phyloP scores from a whole-genome alignment of 2,113 vertebrate genomes.

The Anhinga rufa region DNA sequence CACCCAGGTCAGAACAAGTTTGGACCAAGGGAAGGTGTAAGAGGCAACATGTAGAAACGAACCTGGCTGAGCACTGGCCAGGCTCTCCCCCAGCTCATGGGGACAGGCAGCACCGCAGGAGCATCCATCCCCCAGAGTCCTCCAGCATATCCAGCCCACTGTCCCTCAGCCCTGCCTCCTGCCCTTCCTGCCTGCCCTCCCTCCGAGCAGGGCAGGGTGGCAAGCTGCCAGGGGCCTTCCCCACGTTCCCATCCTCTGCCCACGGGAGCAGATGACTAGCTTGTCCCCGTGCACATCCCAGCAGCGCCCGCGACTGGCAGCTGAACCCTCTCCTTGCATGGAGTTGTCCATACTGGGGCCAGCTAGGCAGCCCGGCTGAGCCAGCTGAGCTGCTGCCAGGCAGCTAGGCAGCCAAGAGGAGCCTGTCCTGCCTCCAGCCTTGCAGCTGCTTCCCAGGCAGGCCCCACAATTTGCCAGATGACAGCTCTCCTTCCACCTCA shows the following conservation, averaged over 20 bases:
- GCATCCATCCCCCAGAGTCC: neutral
- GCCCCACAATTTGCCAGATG: neutral
- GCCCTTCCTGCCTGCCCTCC: neutral
- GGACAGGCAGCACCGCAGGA: fast-evolving
- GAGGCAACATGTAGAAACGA: fast-evolving
- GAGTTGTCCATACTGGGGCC: neutral
- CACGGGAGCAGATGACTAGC: neutral
- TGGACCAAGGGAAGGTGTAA: neutral
- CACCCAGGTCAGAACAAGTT: neutral
- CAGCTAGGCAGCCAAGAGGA: neutral
- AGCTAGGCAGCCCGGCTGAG: neutral
- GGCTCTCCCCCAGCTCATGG: neutral
- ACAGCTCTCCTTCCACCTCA: neutral
- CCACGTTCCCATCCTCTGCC: fast-evolving
- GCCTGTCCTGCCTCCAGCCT: neutral
- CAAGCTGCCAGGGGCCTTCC: neutral
- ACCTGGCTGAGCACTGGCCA: neutral
- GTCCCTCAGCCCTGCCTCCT: neutral
- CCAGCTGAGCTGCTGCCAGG: neutral
- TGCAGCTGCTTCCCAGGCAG: neutral
- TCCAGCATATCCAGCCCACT: fast-evolving
- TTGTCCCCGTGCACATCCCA: fast-evolving
- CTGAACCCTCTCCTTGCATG: neutral
- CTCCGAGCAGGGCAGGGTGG: neutral
- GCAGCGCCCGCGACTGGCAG: neutral